Base-by-base conservation (phyloP, 2,797 vertebrate species). In the Chiloscyllium punctatum region DNA sequence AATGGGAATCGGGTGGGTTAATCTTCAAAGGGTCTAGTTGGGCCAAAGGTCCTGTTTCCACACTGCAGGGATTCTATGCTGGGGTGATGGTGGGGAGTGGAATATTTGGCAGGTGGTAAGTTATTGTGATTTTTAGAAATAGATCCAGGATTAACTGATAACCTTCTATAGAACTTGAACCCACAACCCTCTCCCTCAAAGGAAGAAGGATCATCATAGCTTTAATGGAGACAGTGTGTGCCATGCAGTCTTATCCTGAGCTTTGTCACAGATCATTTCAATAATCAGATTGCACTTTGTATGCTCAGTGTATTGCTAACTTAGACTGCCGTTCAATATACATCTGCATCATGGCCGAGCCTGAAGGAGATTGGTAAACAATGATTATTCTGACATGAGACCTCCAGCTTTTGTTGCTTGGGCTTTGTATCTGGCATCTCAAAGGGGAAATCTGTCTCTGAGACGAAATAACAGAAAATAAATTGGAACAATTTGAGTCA, bases 401-500 rank as follows among this genome's bases (percentile, higher is more conserved):
- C 37, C 37, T 42, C 18, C 4, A 21, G 79, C 37, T 37, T 42
- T 8, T 42, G 42, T 42, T 48, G 18, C 82, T 48, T 18, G 23
- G 82, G 42, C 48, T 84, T 77, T 84, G 42, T 84, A 9, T 23
- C 42, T 48, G 82, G 48, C 82, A 25, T 84, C 82, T 84, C 82
- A 48, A 48, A 48, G 42, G 18, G 72, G 42, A 48, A 23, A 84
- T 48, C 82, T 48, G 18, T 84, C 82, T 79, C n/a, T 48, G 37
- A 84, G 82, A 21, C 42, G 42, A 84, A 37, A 37, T 48, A 84
- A 84, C 82, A 42, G 21, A 84, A 62, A 84, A 84, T 48, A 84
- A 95, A 95, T 87, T 95, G 87, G 53, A 86, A n/a, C 79, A 95
- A 86, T 95, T 88, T 95, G 79, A 69, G 84, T 27, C 42, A 27